These are phyloP conservation scores for Drosophila monieri DNA, from an alignment of 2,888 invertebrate genomes.

Conservation along the genomic window DNA sequence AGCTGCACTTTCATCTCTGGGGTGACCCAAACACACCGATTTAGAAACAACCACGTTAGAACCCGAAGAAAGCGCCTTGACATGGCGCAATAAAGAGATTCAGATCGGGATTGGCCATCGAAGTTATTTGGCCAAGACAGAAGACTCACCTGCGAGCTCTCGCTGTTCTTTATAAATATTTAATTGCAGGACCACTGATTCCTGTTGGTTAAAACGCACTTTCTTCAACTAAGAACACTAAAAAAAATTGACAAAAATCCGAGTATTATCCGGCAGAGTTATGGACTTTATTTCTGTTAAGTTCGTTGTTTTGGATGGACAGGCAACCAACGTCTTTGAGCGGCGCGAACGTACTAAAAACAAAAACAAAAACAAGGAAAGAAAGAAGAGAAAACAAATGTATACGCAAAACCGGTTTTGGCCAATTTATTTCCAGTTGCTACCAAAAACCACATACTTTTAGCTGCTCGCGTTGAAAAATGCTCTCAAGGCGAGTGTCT, in stretches of 20 bases:
- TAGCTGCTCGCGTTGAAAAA: not conserved
- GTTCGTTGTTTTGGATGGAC: conserved; percentile 13
- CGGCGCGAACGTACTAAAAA: conserved; percentile 60
- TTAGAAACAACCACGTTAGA: not conserved
- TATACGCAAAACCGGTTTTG: conserved; percentile 25
- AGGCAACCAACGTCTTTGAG: conserved; percentile 66
- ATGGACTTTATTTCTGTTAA: conserved; percentile 6
- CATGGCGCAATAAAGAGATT: conserved; percentile 15
- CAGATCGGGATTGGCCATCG: conserved; percentile 4
- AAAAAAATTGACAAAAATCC: conserved; percentile 16
- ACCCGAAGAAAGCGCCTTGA: conserved; percentile 18
- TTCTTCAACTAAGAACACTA: not conserved
- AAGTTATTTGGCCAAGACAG: not conserved
- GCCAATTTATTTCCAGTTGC: conserved; percentile 5
- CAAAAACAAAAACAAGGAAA: conserved; percentile 38
- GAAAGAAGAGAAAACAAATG: conserved; percentile 36
- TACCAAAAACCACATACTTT: not conserved
- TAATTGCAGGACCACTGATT: not conserved
- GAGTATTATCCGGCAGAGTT: not conserved
- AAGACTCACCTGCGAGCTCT: conserved; percentile 11
- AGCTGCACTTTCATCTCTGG: conserved; percentile 34
- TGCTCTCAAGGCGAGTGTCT: not conserved
- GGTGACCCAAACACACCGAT: conserved; percentile 16
- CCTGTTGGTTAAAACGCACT: not conserved
- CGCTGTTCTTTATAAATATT: not conserved